Percentiles rank a stretch among this genome's conserved stretches.
phyloP scores from a whole-genome alignment of 2,113 vertebrate species.

The Pangasianodon gigas region DNA sequence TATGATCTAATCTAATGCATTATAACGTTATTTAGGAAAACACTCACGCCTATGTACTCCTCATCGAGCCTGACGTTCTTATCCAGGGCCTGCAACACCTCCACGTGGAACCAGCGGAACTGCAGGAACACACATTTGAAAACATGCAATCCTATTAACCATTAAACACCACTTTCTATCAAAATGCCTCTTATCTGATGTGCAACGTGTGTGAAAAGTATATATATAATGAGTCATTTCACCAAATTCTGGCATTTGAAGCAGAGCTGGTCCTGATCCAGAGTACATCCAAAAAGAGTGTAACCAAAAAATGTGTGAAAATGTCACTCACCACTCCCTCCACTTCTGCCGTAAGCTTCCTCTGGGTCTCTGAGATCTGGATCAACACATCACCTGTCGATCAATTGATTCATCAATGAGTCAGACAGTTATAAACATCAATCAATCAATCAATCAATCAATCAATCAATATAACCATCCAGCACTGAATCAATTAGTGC shows the following conservation, averaged over 20 bases:
- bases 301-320: background rate
- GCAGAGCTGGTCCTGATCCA: background rate
- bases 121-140: constrained; percentile 59
- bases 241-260: background rate
- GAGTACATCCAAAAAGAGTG: background rate
- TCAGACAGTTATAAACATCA: background rate
- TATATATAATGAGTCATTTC: background rate
- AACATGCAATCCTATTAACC: background rate
- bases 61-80: constrained; percentile 92
- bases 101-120: constrained; percentile 90
- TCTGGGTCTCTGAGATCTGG: constrained; percentile 89
- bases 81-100: constrained; percentile 92
- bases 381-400: constrained; percentile 87
- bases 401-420: background rate
- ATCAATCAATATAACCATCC: background rate
- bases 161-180: background rate
- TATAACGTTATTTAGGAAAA: background rate
- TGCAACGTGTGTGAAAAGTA: background rate
- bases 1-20: background rate
- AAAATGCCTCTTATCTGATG: background rate
- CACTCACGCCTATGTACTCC: constrained; percentile 92
- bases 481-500: background rate
- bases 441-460: background rate
- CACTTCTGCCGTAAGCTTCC: constrained; percentile 85
- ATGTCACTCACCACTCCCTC: constrained; percentile 82